These are phyloP conservation scores for Aurelia sp. DNA, from an alignment of 30 jellyfish, hydroid and myxozoan species.

Conservation along the genomic window DNA sequence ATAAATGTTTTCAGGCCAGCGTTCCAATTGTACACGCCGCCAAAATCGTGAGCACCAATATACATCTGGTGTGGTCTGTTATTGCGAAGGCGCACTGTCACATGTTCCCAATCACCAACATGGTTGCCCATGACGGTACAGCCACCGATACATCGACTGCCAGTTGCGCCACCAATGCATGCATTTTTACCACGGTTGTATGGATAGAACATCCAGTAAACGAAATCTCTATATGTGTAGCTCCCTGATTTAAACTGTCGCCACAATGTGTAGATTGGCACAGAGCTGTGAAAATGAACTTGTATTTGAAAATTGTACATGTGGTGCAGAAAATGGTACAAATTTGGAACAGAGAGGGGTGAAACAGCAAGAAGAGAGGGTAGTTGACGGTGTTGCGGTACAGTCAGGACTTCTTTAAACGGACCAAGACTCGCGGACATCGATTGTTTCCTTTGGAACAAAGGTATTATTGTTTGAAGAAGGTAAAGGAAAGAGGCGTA, in stretches of 20 bases:
- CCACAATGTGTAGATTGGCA: slow-evolving; percentile 33
- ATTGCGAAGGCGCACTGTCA: slow-evolving; percentile 49
- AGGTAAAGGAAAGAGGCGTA: too few relatives aligned
- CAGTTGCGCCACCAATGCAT: slow-evolving; percentile 47
- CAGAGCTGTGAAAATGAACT: not conserved
- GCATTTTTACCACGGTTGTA: slow-evolving; percentile 71
- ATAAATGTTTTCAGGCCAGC: too few relatives aligned
- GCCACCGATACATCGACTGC: slow-evolving; percentile 39
- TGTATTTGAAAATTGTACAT: too few relatives aligned
- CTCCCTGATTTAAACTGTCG: slow-evolving; percentile 14
- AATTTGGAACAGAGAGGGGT: too few relatives aligned
- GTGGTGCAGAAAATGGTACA: too few relatives aligned
- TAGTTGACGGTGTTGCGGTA: too few relatives aligned
- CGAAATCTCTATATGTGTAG: slow-evolving; percentile 15
- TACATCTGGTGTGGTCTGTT: slow-evolving; percentile 38
- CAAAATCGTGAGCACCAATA: slow-evolving; percentile 34
- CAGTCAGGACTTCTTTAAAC: too few relatives aligned
- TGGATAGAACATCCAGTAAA: slow-evolving; percentile 65
- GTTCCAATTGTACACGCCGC: too few relatives aligned
- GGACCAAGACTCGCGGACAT: too few relatives aligned
- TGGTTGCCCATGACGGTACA: slow-evolving; percentile 58
- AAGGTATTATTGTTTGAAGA: too few relatives aligned
- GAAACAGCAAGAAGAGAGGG: too few relatives aligned
- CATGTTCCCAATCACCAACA: slow-evolving; percentile 85
- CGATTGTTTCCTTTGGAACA: too few relatives aligned